Evolutionary conservation across 2,888 invertebrate genomes (phyloP), one percentile per base, ranked within the genome.

Genomic region (Agonopterix subpropinquella): DNA sequence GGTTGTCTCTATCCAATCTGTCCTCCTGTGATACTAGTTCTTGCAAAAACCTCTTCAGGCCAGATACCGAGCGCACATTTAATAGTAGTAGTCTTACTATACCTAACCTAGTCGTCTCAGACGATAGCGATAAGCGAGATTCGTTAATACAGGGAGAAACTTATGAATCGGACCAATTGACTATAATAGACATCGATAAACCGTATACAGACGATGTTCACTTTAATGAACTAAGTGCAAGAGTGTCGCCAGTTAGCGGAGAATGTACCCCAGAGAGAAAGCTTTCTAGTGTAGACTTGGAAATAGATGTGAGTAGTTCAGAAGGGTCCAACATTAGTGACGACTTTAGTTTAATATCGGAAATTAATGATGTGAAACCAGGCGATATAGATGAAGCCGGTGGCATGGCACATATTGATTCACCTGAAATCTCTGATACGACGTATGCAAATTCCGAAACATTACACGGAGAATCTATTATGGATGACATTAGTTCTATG

Each of bases 381-480:
- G 78, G 70, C 3, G 83, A 85, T 7, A 53, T 68, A 2, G 82
- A 85, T 50, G 89, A 89, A 47, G 81, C 81, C 11, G 82, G 82
- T 66, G 90, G 90, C 57, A 93, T 95, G 47, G 92, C 92, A 9
- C 95, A 96, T 66, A 95, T 95, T 48, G 95, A 96, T 70, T 95
- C 95, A 0, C 95, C 95, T 0, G 95, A 95, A 82, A 90, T 91
- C 9, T 95, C 94, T 5, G 95, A 96, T 55, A 91, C 92, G 8
- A 92, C 92, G 3, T 89, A 89, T 49, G 85, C 90, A 36, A 91
- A 91, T 59, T 92, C 92, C n/a, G 94, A 94, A 66, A 91, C 92
- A 5, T 88, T 93, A 58, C 94, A 93, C 52, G 94, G 94, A 5
- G 95, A 95, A 73, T 94, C 94, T 45, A 90, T 94, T 36, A 91